phyloP scores from a whole-genome alignment of 2,888 invertebrate genomes.

The Druceiella hillmani region DNA sequence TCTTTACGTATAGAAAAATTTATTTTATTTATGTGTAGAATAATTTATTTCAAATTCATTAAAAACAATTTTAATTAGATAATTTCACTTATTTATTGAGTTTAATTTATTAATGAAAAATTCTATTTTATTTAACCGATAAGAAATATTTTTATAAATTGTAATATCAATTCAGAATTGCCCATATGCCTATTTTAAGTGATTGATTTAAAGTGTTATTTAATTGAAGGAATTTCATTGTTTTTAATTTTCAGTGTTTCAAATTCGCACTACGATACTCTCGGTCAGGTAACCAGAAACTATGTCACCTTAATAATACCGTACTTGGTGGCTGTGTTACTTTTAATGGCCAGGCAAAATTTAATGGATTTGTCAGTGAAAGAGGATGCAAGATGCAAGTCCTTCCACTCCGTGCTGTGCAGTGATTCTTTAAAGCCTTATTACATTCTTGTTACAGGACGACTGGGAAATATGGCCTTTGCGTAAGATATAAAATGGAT shows the following conservation, averaged over 20 bases:
- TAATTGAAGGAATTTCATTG: too few relatives aligned
- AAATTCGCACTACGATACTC: slow-evolving; percentile 51
- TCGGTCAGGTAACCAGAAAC: slow-evolving; percentile 61
- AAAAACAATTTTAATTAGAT: too few relatives aligned
- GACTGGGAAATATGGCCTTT: slow-evolving; percentile 38
- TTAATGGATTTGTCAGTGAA: slow-evolving; percentile 29
- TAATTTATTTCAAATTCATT: too few relatives aligned
- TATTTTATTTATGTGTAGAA: too few relatives aligned
- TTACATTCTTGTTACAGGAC: slow-evolving; percentile 46
- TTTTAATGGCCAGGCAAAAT: slow-evolving; percentile 51
- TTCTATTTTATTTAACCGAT: too few relatives aligned
- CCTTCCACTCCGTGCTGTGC: slow-evolving; percentile 52
- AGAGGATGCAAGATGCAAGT: slow-evolving; percentile 34
- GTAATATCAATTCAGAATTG: too few relatives aligned
- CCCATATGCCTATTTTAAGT: too few relatives aligned
- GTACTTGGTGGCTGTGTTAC: slow-evolving; percentile 58
- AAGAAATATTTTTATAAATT: too few relatives aligned
- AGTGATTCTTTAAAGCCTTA: slow-evolving; percentile 54
- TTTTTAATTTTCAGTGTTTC: slow-evolving; percentile 46
- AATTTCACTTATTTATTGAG: too few relatives aligned
- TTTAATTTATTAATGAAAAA: too few relatives aligned
- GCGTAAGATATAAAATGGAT: slow-evolving; percentile 36
- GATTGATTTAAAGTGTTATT: too few relatives aligned
- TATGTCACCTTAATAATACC: slow-evolving; percentile 60
- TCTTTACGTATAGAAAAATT: too few relatives aligned